Evolutionary conservation across 2,797 vertebrate species (phyloP).

Genomic region (Pogonophryne albipinna): DNA sequence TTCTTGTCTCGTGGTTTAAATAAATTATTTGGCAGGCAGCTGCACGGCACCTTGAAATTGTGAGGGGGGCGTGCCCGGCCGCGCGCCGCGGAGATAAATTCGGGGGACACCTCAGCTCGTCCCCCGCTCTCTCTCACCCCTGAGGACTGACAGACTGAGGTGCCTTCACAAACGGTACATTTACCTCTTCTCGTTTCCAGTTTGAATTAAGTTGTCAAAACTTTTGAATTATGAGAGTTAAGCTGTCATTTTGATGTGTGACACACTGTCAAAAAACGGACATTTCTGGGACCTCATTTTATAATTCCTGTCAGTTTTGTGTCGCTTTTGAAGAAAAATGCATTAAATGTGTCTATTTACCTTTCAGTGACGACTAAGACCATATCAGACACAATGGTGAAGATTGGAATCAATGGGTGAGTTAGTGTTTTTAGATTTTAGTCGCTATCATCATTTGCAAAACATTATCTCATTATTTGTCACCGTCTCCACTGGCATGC

Average conservation of each 20-base stretch:
- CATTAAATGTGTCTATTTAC: not conserved
- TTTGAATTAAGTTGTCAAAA: not conserved
- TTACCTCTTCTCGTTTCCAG: rapidly evolving
- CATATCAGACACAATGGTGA: constrained; percentile 73
- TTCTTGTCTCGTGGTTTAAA: not conserved
- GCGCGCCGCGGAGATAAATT: constrained; percentile 22
- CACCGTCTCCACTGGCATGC: not conserved
- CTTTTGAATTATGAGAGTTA: not conserved
- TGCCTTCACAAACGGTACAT: constrained; percentile 21
- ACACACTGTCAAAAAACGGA: not conserved
- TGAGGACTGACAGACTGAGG: not conserved
- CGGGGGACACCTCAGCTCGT: rapidly evolving
- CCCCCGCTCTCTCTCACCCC: constrained; percentile 6
- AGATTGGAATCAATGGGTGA: constrained; percentile 81
- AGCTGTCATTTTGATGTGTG: not conserved
- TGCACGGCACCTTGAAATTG: constrained; percentile 30
- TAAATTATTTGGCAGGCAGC: not conserved
- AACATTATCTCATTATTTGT: not conserved
- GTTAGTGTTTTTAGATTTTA: constrained; percentile 12
- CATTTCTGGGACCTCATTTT: not conserved
- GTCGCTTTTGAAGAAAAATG: not conserved
- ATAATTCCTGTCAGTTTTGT: not conserved
- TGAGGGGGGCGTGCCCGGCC: constrained; percentile 27
- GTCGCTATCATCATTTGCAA: not conserved
- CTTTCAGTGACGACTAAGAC: constrained; percentile 37